Conservation (phyloP, 2,113 vertebrate genomes). For the Istiophorus platypterus region DNA sequence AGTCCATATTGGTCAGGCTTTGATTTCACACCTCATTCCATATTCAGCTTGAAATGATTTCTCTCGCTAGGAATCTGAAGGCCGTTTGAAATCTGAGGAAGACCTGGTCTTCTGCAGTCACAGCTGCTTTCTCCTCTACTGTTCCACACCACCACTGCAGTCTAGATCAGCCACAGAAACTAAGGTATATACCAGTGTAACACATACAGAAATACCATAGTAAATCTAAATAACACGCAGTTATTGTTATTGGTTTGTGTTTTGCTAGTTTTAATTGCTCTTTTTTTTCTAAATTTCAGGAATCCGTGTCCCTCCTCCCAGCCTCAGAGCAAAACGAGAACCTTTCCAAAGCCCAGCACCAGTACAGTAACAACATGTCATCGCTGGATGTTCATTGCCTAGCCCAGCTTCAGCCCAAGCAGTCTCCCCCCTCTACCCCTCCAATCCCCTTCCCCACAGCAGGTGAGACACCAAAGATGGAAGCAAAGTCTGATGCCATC, state of each 20-base stretch:
- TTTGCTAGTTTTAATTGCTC: background rate
- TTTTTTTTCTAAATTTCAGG: constrained; percentile 74
- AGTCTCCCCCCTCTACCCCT: constrained; percentile 87
- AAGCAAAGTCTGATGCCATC: constrained; percentile 90
- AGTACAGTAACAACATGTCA: constrained; percentile 96
- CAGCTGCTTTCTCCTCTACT: constrained; percentile 95
- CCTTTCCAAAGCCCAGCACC: constrained; percentile 89
- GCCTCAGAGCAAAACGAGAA: constrained; percentile 84
- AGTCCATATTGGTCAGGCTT: constrained; percentile 31
- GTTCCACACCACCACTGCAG: constrained; percentile 75
- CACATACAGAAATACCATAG: background rate
- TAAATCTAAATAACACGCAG: background rate
- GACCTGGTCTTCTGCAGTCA: constrained; percentile 96
- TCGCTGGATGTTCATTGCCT: constrained; percentile 94
- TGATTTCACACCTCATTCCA: constrained; percentile 49
- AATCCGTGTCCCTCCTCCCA: constrained; percentile 80
- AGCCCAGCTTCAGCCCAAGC: constrained; percentile 90
- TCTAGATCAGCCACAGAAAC: constrained; percentile 70
- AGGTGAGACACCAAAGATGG: constrained; percentile 85
- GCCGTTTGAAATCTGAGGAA: constrained; percentile 83
- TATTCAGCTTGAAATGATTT: constrained; percentile 25
- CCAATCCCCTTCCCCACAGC: constrained; percentile 86
- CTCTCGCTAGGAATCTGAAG: constrained; percentile 77
- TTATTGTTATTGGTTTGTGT: background rate
- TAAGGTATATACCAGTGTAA: constrained; percentile 72